Evolutionary conservation across 2,888 invertebrate species (phyloP), one percentile per base, ranked within the genome.

Genomic region (Peribatodes rhomboidaria): DNA sequence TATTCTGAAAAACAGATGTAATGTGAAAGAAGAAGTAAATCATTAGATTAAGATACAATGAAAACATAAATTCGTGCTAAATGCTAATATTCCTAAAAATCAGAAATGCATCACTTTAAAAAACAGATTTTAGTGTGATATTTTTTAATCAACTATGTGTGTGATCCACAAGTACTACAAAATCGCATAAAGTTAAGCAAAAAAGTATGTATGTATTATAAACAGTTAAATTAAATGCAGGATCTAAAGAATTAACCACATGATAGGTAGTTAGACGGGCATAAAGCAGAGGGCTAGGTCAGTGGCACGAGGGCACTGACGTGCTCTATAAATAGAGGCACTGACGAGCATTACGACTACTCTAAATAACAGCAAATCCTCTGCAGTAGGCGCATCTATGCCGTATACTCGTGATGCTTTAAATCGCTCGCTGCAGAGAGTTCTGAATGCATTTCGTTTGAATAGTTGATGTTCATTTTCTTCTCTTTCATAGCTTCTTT

Each of bases 221-320:
- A 47, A 54, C 46, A 47, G 20, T n/a, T n/a, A n/a, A 44, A 11
- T 57, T 47, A 47, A 53, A 47, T 41, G 22, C 33, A 58, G 53
- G 47, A 54, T 58, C 41, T 47, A 31, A 41, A 27, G 31, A 50
- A 61, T 57, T 49, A 37, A 61, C 58, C 47, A 58, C 42, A 54
- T 53, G 27, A 55, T 61, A 54, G 56, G 47, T 60, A 56, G 59
- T 63, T 62, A 54, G 47, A 60, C 39, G 27, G 52, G 31, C 37
- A 58, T 76, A 76, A 79, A 77, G 74, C 77, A 77, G 76, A 83
- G 77, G 79, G 85, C 79, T 86, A 85, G 86, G 87, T 86, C 87
- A 88, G 87, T 86, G 83, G 85, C 85, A 84, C 82, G 81, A 74
- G 74, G 78, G 75, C 72, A 72, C 70, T 71, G 67, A 70, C 72